Evolutionary conservation across 2,888 invertebrate species (phyloP), one percentile per base, ranked within the genome.

Genomic region (Pterobdella sp.): DNA sequence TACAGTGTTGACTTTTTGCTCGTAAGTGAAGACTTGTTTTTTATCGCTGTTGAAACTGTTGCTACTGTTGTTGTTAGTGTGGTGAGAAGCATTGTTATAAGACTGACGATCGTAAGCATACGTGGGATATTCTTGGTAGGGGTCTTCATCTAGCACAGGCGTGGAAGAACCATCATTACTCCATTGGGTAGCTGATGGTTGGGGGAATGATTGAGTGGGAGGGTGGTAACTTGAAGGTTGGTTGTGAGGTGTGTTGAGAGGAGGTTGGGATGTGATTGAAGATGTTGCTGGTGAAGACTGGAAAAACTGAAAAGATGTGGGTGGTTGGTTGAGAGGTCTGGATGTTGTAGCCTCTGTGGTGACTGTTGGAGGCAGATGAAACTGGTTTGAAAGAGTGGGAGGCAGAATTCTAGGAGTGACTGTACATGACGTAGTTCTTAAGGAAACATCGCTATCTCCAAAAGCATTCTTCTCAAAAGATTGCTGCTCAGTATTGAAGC

Each of bases 71-170:
- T 56, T 56, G 60, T 56, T 56, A 22, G 18, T 56, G 60, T 56
- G 18, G 60, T 56, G 4, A 22, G 18, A n/a, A n/a, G n/a, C 26
- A 22, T 56, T 56, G 60, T 56, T 56, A 26, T 14, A 56, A 22
- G 49, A 42, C 22, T 7, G 49, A 42, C 22, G 49, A 22, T 14
- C 22, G 26, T 4, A 4, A n/a, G 60, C 18, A 3, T 4, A n/a
- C n/a, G n/a, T 14, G n/a, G n/a, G 60, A 14, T 14, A 22, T 26
- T 56, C 52, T 1, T 42, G 31, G 1, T 22, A 31, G 18, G 69
- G 69, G 22, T 71, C 63, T 36, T 71, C 71, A 52, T 71, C 71
- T 29, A 56, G 29, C 2, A 71, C 71, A 29, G 71, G 71, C 7
- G 71, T 71, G 63, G 63, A 1, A 14, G 42, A 42, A 22, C 71